phyloP scores from a whole-genome alignment of 2,797 vertebrate species.

The Stomatorhinus walkeri region DNA sequence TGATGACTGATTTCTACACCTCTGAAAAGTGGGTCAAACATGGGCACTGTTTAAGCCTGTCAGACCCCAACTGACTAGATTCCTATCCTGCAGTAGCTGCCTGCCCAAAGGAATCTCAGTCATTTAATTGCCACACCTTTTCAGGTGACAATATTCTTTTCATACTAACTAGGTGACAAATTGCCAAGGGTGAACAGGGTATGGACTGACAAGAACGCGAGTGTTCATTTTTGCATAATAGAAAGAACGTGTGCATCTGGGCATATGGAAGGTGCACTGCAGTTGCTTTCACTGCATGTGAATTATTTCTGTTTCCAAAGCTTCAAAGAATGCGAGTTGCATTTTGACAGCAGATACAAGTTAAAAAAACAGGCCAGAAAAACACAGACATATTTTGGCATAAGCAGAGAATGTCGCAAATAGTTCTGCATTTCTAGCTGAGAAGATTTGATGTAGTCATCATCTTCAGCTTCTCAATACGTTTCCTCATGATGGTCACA shows the following conservation, averaged over 20 bases:
- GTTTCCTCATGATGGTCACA: neutral
- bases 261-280: neutral
- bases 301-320: neutral
- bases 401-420: neutral
- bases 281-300: neutral
- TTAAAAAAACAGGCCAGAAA: neutral
- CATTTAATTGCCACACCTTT: slow-evolving; percentile 49
- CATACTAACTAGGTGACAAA: slow-evolving; percentile 52
- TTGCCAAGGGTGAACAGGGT: slow-evolving; percentile 32
- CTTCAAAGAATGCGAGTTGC: neutral
- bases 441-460: neutral
- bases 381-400: neutral
- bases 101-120: slow-evolving; percentile 60
- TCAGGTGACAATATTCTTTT: slow-evolving; percentile 54
- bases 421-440: neutral
- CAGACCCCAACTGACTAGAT: slow-evolving; percentile 56
- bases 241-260: neutral
- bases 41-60: slow-evolving; percentile 66
- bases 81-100: slow-evolving; percentile 37
- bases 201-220: neutral
- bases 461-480: neutral
- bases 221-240: neutral
- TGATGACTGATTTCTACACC: slow-evolving; percentile 59
- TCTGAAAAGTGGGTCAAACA: slow-evolving; percentile 81
- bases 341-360: neutral